Conservation (phyloP, 2,113 vertebrate species). For the Lontra canadensis region DNA sequence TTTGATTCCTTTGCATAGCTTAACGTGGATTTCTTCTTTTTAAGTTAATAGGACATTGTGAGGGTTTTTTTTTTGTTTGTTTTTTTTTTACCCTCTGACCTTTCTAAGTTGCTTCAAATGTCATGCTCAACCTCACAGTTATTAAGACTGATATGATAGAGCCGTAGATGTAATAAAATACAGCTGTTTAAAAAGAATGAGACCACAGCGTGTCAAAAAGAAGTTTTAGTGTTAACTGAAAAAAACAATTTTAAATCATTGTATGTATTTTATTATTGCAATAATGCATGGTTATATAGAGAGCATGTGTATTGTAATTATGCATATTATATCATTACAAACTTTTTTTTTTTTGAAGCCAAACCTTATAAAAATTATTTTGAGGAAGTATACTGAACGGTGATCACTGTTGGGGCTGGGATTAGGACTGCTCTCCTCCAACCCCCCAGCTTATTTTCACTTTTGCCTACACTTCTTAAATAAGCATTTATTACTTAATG, state of each 20-base stretch:
- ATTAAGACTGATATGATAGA: neutral
- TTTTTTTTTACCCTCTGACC: neutral
- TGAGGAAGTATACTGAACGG: neutral
- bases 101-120: slow-evolving; percentile 30
- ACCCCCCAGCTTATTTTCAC: neutral
- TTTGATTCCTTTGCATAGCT: neutral
- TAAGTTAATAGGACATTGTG: neutral
- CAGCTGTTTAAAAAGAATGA: neutral
- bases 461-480: slow-evolving; percentile 13
- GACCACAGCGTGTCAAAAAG: neutral
- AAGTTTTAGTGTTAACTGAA: neutral
- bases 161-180: neutral
- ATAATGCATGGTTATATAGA: neutral
- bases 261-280: neutral
- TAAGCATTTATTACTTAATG: neutral
- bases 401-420: neutral
- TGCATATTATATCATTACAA: neutral
- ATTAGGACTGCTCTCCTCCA: neutral
- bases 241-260: neutral
- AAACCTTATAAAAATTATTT: neutral
- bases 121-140: neutral
- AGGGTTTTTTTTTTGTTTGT: neutral
- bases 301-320: neutral
- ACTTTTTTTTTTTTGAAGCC: neutral
- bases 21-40: neutral